Conservation (phyloP, 2,888 invertebrate species). For the Troilus luridus region DNA sequence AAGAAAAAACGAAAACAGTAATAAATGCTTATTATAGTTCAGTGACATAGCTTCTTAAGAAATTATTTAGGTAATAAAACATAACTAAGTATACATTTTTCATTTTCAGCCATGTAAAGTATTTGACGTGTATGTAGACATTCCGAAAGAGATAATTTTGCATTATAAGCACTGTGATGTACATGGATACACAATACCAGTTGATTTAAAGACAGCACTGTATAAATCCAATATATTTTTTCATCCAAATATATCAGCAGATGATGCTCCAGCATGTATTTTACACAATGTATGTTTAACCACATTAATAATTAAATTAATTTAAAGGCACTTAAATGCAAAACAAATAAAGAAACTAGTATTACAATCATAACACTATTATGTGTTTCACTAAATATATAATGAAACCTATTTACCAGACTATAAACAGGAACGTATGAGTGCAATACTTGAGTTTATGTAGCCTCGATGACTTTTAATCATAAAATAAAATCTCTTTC, state of each 20-base stretch:
- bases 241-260: conserved; percentile 42
- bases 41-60: neutral
- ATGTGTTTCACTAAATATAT: too few relatives aligned
- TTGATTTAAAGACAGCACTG: conserved; percentile 34
- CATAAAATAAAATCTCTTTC: too few relatives aligned
- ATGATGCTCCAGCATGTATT: conserved; percentile 42
- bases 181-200: conserved; percentile 29
- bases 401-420: too few relatives aligned
- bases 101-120: conserved; percentile 29
- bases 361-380: too few relatives aligned
- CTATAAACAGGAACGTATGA: too few relatives aligned
- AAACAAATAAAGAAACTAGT: neutral
- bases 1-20: too few relatives aligned
- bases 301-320: neutral
- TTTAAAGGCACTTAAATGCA: neutral
- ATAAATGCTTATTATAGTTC: too few relatives aligned
- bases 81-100: neutral
- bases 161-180: conserved; percentile 34
- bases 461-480: too few relatives aligned
- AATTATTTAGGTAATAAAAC: neutral
- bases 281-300: conserved; percentile 17
- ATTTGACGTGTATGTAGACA: neutral
- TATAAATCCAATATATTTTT: conserved; percentile 38
- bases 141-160: conserved; percentile 12
- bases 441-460: too few relatives aligned